Conservation (phyloP, 2,113 vertebrate species). For the Callaeas wilsoni region DNA sequence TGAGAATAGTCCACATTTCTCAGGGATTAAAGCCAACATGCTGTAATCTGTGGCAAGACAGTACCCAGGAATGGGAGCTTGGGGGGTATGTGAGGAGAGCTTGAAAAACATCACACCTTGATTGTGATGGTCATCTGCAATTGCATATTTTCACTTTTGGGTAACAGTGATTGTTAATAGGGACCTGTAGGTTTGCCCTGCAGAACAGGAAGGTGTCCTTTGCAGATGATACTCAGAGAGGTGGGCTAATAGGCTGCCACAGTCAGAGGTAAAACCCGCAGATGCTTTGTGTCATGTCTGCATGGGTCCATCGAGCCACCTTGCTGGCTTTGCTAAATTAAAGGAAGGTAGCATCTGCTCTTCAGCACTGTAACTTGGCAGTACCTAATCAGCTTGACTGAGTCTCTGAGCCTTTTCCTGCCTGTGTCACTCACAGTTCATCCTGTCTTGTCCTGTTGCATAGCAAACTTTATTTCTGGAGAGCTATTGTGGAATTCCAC, state of each 20-base stretch:
- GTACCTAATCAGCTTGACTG: neutral
- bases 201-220: neutral
- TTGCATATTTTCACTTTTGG: neutral
- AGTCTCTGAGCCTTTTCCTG: neutral
- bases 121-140: neutral
- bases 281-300: neutral
- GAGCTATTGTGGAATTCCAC: neutral
- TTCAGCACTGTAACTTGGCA: neutral
- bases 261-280: neutral
- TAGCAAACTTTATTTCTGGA: neutral
- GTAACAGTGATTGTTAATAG: neutral
- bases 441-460: neutral
- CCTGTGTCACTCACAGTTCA: neutral
- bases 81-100: neutral
- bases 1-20: neutral
- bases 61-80: neutral
- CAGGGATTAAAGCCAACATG: neutral
- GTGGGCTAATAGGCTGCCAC: neutral
- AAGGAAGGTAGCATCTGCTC: constrained; percentile 13
- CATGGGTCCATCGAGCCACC: neutral
- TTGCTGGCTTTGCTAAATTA: constrained; percentile 13
- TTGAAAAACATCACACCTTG: neutral
- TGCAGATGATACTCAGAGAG: neutral
- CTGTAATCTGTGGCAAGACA: neutral
- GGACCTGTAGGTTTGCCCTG: neutral